Percentiles rank a stretch among this genome's conserved stretches.
These are phyloP conservation scores for Ellobius talpinus DNA, from an alignment of 2,113 vertebrate species.

Conservation along the genomic window DNA sequence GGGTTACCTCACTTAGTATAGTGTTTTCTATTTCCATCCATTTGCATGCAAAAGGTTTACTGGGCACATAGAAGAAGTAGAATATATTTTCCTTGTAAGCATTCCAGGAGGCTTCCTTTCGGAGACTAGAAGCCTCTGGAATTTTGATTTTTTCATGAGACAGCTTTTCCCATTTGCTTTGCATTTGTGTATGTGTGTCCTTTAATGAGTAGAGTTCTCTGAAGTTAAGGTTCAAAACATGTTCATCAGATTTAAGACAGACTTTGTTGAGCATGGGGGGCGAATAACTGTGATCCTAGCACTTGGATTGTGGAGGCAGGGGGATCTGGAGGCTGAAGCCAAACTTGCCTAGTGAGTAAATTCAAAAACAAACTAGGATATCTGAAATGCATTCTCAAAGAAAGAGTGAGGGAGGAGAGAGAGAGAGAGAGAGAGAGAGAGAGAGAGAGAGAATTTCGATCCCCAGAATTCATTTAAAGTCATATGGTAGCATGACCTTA, in stretches of 20 bases:
- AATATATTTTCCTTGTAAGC: background rate
- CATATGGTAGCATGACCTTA: too few species aligned
- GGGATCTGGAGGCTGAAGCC: background rate
- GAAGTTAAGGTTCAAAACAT: background rate
- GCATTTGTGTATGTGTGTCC: background rate
- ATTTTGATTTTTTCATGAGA: slow-evolving; percentile 56
- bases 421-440: background rate
- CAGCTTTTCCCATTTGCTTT: slow-evolving; percentile 39
- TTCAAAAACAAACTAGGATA: background rate
- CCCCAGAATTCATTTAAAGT: too few species aligned
- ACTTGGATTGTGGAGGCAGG: background rate
- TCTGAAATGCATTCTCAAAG: background rate
- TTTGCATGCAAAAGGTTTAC: too few species aligned
- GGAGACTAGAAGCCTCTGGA: background rate
- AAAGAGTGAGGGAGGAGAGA: rapidly evolving
- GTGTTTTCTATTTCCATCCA: too few species aligned
- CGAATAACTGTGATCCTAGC: background rate
- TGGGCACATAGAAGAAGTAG: slow-evolving; percentile 19
- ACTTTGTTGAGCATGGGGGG: background rate
- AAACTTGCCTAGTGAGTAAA: background rate
- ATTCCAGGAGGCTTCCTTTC: background rate
- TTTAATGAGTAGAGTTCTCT: background rate
- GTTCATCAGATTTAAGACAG: background rate
- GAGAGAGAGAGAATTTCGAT: background rate
- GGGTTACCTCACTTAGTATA: too few species aligned